Evolutionary conservation across 2,888 invertebrate genomes (phyloP).

Genomic region (Epinotia demarniana): DNA sequence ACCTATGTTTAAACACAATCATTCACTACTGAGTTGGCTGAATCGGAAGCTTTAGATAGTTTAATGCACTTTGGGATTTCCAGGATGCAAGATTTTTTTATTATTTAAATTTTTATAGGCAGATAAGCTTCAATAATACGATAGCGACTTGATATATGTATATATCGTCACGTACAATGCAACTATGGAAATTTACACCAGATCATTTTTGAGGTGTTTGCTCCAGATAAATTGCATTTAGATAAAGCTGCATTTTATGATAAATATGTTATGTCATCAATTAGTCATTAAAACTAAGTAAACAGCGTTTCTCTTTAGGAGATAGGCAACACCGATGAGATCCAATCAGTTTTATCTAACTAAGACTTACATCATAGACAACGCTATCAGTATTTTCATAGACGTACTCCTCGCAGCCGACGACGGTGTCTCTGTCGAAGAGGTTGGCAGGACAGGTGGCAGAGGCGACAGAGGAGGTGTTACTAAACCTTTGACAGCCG

Average conservation of each 20-base stretch:
- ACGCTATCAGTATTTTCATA: conserved; percentile 67
- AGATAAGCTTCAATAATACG: neutral
- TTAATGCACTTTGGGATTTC: too few relatives aligned
- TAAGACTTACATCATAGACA: conserved; percentile 70
- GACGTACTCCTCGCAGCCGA: conserved; percentile 61
- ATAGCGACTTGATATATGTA: neutral
- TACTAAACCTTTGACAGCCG: conserved; percentile 62
- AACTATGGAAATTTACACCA: neutral
- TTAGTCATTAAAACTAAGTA: neutral
- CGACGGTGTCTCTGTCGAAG: conserved; percentile 56
- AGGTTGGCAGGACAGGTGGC: conserved; percentile 61
- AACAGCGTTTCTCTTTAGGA: too few relatives aligned
- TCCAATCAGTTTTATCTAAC: neutral
- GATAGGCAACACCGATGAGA: too few relatives aligned
- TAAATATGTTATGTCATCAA: neutral
- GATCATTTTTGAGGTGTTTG: neutral
- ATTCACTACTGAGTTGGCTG: too few relatives aligned
- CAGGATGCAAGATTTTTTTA: too few relatives aligned
- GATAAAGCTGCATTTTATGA: neutral
- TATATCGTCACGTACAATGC: neutral
- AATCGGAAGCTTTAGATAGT: too few relatives aligned
- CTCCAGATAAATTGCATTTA: neutral
- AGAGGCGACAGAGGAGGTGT: neutral
- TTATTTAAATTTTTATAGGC: too few relatives aligned
- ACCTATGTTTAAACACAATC: too few relatives aligned